A percentile compares a stretch with the other conserved stretches of the same genome.
Conservation (phyloP, 2,797 vertebrate genomes). For the Anguilla megastoma region DNA sequence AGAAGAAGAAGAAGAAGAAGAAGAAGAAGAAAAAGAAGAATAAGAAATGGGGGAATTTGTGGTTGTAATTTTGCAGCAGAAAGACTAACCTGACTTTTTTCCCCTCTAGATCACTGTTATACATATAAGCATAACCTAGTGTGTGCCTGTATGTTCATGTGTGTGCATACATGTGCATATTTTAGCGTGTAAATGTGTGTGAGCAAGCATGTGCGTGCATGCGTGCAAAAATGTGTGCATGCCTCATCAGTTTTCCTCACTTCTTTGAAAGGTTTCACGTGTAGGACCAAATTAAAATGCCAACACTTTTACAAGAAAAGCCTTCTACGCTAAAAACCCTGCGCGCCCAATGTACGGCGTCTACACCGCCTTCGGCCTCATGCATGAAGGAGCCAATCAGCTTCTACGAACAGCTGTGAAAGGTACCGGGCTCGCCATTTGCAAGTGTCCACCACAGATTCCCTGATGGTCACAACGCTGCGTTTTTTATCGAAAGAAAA, state of each 20-base stretch:
- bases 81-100: not conserved
- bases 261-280: slow-evolving; percentile 59
- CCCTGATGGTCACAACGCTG: not conserved
- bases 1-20: not conserved
- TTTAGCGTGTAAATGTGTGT: slow-evolving; percentile 30
- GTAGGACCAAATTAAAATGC: slow-evolving; percentile 63
- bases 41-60: not conserved
- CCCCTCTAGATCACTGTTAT: not conserved
- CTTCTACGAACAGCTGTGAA: not conserved
- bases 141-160: not conserved
- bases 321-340: slow-evolving; percentile 58
- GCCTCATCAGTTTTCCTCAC: not conserved
- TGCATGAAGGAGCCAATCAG: slow-evolving; percentile 9
- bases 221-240: slow-evolving; percentile 37
- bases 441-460: slow-evolving; percentile 33
- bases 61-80: not conserved
- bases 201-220: slow-evolving; percentile 57
- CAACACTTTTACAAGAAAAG: slow-evolving; percentile 63
- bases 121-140: slow-evolving; percentile 24
- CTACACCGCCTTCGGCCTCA: not conserved
- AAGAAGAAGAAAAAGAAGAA: not conserved
- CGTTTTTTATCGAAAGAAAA: not conserved
- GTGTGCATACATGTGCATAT: not conserved
- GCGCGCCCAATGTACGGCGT: slow-evolving; percentile 64
- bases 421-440: slow-evolving; percentile 10